phyloP scores from a whole-genome alignment of 2,113 vertebrate species.

The Vulpes lagopus region DNA sequence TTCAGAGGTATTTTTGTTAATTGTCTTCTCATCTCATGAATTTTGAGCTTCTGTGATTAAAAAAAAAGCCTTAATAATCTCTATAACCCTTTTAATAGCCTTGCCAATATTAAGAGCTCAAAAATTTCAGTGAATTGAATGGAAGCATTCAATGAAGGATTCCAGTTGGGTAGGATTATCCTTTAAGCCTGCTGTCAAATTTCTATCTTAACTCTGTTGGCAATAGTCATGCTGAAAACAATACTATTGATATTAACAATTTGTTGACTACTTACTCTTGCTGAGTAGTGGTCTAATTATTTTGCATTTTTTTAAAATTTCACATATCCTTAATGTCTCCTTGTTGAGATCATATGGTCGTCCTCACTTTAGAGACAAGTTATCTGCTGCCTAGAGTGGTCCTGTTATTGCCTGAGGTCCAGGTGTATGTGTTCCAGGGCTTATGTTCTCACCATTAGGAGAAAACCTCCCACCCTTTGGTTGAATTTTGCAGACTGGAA shows the following conservation, averaged over 20 bases:
- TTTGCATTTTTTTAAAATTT: constrained; percentile 8
- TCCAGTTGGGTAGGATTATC: not conserved
- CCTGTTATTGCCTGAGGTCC: not conserved
- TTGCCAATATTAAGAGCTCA: constrained; percentile 20
- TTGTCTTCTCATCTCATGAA: not conserved
- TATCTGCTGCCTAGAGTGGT: not conserved
- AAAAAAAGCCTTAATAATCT: not conserved
- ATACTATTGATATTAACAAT: not conserved
- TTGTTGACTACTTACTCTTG: not conserved
- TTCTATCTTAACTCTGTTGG: not conserved
- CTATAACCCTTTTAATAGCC: not conserved
- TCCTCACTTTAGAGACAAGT: not conserved
- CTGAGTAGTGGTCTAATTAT: not conserved
- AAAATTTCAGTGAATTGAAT: constrained; percentile 10
- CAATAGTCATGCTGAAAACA: not conserved
- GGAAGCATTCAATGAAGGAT: not conserved
- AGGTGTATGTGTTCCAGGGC: not conserved
- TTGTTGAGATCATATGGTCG: not conserved
- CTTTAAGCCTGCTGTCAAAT: not conserved
- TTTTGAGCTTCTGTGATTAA: not conserved
- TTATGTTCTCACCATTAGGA: not conserved
- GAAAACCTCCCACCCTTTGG: rapidly evolving
- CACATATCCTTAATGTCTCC: not conserved
- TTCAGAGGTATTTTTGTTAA: not conserved
- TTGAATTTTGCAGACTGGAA: not conserved